Conservation (phyloP, 2,888 invertebrate genomes). For the Cinara cedri region DNA sequence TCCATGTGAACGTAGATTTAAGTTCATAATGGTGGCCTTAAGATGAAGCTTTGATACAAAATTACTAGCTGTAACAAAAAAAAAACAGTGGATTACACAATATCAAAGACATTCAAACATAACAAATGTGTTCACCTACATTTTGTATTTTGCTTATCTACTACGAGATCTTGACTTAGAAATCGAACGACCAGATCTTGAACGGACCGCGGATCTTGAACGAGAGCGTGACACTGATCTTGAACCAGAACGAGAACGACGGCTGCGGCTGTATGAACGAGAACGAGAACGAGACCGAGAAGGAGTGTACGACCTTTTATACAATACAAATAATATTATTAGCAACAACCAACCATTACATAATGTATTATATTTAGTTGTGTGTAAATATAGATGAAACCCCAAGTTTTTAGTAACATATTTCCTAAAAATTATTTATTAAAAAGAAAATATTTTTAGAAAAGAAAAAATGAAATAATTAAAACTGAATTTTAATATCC, state of each 20-base stretch:
- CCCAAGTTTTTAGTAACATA: not conserved
- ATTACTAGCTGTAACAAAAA: constrained; percentile 14
- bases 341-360: not conserved
- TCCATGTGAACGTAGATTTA: constrained; percentile 34
- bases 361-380: not conserved
- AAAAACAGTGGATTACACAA: not conserved
- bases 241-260: constrained; percentile 64
- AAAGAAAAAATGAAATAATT: not conserved
- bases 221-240: constrained; percentile 64
- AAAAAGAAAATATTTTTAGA: not conserved
- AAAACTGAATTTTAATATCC: not conserved
- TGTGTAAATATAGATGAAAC: not conserved
- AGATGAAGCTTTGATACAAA: constrained; percentile 37
- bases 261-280: constrained; percentile 63
- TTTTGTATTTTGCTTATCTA: constrained; percentile 52
- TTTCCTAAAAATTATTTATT: not conserved
- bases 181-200: constrained; percentile 63
- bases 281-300: constrained; percentile 63
- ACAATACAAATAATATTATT: constrained; percentile 23
- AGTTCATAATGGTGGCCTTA: constrained; percentile 24
- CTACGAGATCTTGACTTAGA: constrained; percentile 63
- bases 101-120: not conserved
- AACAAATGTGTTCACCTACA: not conserved
- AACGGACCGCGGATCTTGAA: constrained; percentile 65
- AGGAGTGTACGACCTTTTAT: constrained; percentile 48